Base-by-base conservation (phyloP, 1,140 invertebrate genomes). In the Metopolophium dirhodum region DNA sequence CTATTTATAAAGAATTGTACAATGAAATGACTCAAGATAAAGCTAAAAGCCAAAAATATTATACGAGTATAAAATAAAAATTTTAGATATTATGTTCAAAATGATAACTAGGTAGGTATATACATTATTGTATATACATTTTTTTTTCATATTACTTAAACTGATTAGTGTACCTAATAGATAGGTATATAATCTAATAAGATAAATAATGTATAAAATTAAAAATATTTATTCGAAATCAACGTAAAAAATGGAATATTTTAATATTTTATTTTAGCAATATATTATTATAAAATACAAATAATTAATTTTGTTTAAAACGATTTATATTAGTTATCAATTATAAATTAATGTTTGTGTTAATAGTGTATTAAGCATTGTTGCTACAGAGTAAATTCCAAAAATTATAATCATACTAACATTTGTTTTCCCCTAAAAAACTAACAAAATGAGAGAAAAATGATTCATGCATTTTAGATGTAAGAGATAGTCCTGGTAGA, bases 391-490 rank as follows among this genome's bases (percentile, higher is more conserved):
- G 26, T 90, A 61, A 61, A 26, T 90, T 26, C 51, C 0, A 90
- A 57, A 90, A 45, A 61, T 41, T 90, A 45, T 30, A 37, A 90
- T 51, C 37, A 89, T 37, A 89, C n/a, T 51, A 51, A 57, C 35
- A 90, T 90, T 90, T 61, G 54, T 68, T 68, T 90, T 45, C 37
- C 26, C 18, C 18, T n/a, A 9, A 89, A 57, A 89, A 57, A 61
- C 54, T 41, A 90, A 26, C 61, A 54, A 90, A 90, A 45, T 68
- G 57, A 68, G 37, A 90, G 37, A 45, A 90, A 90, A 93, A 93
- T 93, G 91, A 86, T 93, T 93, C 82, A 85, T 93, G 37, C 49
- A 85, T 93, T 93, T 86, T 93, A 85, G 45, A 93, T 93, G 91
- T 93, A 93, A 93, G 49, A 93, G 61, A 93, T 93, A 54, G 35